A percentile compares a stretch with the other conserved stretches of the same genome.
These are phyloP conservation scores for Heliothis virescens DNA, from an alignment of 1,140 invertebrate species.

Conservation along the genomic window DNA sequence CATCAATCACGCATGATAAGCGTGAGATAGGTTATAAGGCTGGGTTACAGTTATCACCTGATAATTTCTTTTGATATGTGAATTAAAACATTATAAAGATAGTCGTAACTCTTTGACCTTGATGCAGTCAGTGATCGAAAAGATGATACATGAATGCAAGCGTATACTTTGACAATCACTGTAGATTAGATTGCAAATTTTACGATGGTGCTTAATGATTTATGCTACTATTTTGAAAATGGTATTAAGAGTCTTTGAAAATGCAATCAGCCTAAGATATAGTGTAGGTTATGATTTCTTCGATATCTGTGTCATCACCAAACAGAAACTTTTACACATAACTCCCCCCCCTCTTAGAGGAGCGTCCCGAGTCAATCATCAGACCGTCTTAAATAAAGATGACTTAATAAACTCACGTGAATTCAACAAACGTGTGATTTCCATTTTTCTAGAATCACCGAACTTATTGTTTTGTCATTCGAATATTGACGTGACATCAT, in stretches of 20 bases:
- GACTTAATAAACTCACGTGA: not conserved
- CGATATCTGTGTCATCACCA: not conserved
- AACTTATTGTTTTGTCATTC: conserved; percentile 10
- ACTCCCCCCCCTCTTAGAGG: too few species aligned
- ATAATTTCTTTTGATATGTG: conserved; percentile 28
- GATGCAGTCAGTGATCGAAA: not conserved
- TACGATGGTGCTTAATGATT: too few species aligned
- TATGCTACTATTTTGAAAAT: too few species aligned
- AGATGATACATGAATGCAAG: not conserved
- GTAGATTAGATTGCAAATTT: not conserved
- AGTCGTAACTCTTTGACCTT: conserved; percentile 4
- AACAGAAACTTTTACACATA: too few species aligned
- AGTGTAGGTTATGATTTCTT: too few species aligned
- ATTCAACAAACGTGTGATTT: not conserved
- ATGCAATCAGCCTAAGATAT: too few species aligned
- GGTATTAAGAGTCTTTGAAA: too few species aligned
- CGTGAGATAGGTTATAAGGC: conserved; percentile 4
- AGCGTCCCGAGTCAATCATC: too few species aligned
- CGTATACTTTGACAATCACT: not conserved
- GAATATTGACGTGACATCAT: not conserved
- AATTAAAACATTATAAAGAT: conserved; percentile 1
- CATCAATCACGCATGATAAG: conserved; percentile 30
- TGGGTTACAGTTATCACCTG: not conserved
- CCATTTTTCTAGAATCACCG: not conserved
- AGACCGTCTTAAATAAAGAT: not conserved